Evolutionary conservation across 1,140 invertebrate genomes (phyloP).

Genomic region (Cylas formicarius): DNA sequence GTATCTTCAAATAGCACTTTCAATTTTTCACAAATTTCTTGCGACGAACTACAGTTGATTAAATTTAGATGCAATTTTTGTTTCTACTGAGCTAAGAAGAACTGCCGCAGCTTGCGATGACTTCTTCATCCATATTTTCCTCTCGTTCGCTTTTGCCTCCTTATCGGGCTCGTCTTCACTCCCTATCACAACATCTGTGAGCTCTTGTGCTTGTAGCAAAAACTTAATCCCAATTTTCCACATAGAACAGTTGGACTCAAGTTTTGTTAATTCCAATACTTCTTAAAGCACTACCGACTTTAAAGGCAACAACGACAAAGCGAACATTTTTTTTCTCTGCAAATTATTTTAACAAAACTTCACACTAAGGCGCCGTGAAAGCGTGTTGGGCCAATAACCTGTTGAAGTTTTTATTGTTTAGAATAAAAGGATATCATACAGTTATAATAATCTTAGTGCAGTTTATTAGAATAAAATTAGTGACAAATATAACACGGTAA

Average conservation of each 20-base stretch:
- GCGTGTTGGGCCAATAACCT: too few species aligned
- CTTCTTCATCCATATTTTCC: constrained; percentile 9
- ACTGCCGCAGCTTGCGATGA: constrained; percentile 10
- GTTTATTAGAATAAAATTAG: too few species aligned
- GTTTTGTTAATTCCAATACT: constrained; percentile 7
- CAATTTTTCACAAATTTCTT: constrained; percentile 5
- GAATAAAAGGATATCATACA: too few species aligned
- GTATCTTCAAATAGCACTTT: constrained; percentile 1
- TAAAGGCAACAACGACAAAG: too few species aligned
- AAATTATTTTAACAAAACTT: too few species aligned
- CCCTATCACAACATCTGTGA: constrained; percentile 7
- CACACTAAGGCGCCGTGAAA: too few species aligned
- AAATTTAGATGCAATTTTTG: constrained; percentile 8
- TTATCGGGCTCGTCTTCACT: constrained; percentile 4
- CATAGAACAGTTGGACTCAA: constrained; percentile 4
- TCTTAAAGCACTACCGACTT: too few species aligned
- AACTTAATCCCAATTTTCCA: constrained; percentile 12
- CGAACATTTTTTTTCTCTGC: constrained; percentile 5
- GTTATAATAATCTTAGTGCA: too few species aligned
- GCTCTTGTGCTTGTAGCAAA: constrained; percentile 5
- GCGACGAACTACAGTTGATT: constrained; percentile 2
- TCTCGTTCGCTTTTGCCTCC: constrained; percentile 5
- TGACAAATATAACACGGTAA: too few species aligned
- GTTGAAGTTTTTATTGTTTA: too few species aligned
- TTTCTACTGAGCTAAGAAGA: constrained; percentile 9